Evolutionary conservation across 2,888 invertebrate genomes (phyloP).

Genomic region (Adela reaumurella): DNA sequence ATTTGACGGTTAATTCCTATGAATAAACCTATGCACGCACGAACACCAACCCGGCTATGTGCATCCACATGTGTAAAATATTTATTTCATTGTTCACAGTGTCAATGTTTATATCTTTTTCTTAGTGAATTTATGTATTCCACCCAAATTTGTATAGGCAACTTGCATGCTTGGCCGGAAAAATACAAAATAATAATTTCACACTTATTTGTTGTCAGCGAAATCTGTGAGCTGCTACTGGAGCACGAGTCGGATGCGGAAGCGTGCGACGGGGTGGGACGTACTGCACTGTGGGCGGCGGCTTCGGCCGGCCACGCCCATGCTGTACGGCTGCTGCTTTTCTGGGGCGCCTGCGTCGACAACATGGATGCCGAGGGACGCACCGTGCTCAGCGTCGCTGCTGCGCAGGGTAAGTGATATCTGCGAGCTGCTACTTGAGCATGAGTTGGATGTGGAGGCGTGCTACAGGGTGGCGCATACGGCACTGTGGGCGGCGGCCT

Average conservation of each 20-base stretch:
- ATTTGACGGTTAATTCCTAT: no score
- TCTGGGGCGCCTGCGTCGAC: conserved; percentile 96
- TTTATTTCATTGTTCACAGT: no score
- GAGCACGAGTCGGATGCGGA: conserved; percentile 93
- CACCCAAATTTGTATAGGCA: no score
- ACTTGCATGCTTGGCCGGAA: no score
- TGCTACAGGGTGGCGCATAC: conserved; percentile 78
- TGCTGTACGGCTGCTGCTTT: conserved; percentile 80
- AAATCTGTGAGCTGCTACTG: conserved; percentile 85
- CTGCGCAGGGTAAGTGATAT: conserved; percentile 75
- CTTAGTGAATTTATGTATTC: no score
- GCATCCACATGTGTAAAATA: no score
- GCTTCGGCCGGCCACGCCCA: conserved; percentile 89
- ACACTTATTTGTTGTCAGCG: conserved; percentile 38
- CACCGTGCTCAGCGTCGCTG: conserved; percentile 82
- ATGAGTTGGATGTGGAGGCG: conserved; percentile 89
- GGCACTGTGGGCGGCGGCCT: conserved; percentile 89
- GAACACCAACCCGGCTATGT: no score
- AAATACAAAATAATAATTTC: no score
- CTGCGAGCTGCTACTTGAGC: conserved; percentile 85
- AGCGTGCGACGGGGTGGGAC: conserved; percentile 74
- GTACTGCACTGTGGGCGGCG: conserved; percentile 88
- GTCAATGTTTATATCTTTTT: no score
- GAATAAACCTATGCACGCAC: no score
- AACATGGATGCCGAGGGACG: conserved; percentile 92